Evolutionary conservation across 2,113 vertebrate genomes (phyloP), one percentile per base, ranked within the genome.

Genomic region (Chloroceryle aenea): DNA sequence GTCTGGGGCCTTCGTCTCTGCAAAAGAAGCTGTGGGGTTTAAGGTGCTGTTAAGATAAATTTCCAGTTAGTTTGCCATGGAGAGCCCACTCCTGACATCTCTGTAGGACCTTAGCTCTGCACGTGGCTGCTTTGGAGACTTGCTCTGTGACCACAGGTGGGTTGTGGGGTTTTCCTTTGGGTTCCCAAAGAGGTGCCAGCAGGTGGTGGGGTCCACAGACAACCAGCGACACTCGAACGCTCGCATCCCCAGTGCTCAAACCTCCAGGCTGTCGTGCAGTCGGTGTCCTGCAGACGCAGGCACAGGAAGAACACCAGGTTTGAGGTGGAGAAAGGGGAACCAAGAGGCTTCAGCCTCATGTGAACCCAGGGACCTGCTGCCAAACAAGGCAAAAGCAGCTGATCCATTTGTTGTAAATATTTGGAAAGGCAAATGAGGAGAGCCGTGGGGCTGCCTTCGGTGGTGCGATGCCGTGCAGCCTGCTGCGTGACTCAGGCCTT

Each of bases 71-170:
- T 32, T 84, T 25, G 36, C 58, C 7, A 0, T 12, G 9, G 19
- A 20, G 58, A 34, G 25, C 84, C 42, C 32, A 0, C 32, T 48
- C 22, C 17, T 23, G 7, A 3, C 3, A 1, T 2, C 29, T 9
- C 1, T 8, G 18, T 27, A 14, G 64, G 21, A 13, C 29, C 22
- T 14, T 27, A 21, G 76, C 66, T 14, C 66, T 6, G n/a, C 62
- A 73, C 64, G 55, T 14, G 27, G 66, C 38, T 18, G 56, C 25
- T 38, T 40, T 64, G 25, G 66, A 58, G 56, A 4, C 47, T 67
- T 8, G 6, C 27, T 55, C 62, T 52, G 53, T 50, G 22, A 10
- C 58, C 22, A 53, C 53, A 61, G 3, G 34, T 29, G 18, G 27
- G 32, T 21, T 56, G 52, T 21, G 50, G 29, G 32, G 5, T 62